Percentiles rank a stretch among this genome's conserved stretches.
These are phyloP conservation scores for Acestrorhynchus altus DNA, from an alignment of 2,797 vertebrate genomes.

Conservation along the genomic window DNA sequence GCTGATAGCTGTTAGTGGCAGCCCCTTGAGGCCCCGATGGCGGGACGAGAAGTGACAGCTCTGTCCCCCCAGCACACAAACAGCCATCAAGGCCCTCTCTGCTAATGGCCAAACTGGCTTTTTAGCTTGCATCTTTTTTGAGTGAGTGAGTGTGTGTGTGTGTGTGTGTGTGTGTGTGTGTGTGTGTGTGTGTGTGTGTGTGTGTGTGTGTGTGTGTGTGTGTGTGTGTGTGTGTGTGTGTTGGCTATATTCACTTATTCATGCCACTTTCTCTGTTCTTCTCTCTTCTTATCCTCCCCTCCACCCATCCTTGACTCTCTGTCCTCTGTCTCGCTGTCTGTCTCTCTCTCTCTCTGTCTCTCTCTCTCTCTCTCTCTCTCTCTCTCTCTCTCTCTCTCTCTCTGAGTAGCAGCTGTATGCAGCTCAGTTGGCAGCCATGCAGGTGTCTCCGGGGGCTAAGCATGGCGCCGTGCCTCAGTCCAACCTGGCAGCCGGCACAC, in stretches of 20 bases:
- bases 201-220: slow-evolving; percentile 67
- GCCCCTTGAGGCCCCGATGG: slow-evolving; percentile 72
- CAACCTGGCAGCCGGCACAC: slow-evolving; percentile 85
- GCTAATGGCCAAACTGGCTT: slow-evolving; percentile 81
- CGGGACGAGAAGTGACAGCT: slow-evolving; percentile 64
- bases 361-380: slow-evolving; percentile 20
- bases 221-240: slow-evolving; percentile 64
- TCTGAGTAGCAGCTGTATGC: slow-evolving; percentile 93
- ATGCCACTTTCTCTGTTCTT: slow-evolving; percentile 58
- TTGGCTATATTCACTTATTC: slow-evolving; percentile 78
- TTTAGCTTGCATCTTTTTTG: slow-evolving; percentile 73
- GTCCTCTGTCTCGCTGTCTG: slow-evolving; percentile 28
- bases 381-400: slow-evolving; percentile 37
- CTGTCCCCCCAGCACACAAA: slow-evolving; percentile 70
- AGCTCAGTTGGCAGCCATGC: slow-evolving; percentile 97
- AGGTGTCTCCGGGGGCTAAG: slow-evolving; percentile 96
- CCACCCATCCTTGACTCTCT: slow-evolving; percentile 37
- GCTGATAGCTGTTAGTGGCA: slow-evolving; percentile 76
- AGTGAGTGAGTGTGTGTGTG: slow-evolving; percentile 52
- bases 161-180: slow-evolving; percentile 54
- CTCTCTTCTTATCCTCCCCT: slow-evolving; percentile 29
- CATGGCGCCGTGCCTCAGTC: slow-evolving; percentile 89
- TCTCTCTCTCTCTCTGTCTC: no score
- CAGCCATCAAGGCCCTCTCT: slow-evolving; percentile 61
- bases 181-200: slow-evolving; percentile 62